Evolutionary conservation across 1,140 invertebrate genomes (phyloP).

Genomic region (Lasaia peninsularis): DNA sequence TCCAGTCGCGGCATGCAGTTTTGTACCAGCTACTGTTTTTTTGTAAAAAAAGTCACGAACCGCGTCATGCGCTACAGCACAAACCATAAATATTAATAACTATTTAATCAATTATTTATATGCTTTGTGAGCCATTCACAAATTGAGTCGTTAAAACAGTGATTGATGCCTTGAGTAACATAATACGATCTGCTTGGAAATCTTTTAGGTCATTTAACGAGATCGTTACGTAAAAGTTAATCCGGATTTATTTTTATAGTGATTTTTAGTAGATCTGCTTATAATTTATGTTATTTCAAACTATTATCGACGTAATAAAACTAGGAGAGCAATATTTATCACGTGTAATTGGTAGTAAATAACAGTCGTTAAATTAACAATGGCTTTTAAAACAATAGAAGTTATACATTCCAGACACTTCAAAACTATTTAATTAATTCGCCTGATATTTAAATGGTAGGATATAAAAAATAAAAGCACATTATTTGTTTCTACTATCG

Average conservation of each 20-base stretch:
- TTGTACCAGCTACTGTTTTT: constrained; percentile 65
- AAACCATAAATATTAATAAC: constrained; percentile 59
- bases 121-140: constrained; percentile 39
- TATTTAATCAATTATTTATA: constrained; percentile 52
- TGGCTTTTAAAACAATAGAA: neutral
- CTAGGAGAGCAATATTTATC: neutral
- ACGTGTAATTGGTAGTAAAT: neutral
- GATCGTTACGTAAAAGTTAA: constrained; percentile 5
- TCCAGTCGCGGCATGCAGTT: constrained; percentile 53
- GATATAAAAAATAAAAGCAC: neutral
- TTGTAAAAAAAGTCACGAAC: constrained; percentile 45
- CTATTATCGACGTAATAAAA: neutral
- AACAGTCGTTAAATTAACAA: neutral
- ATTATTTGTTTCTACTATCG: neutral
- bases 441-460: neutral
- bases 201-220: constrained; percentile 6
- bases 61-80: constrained; percentile 53
- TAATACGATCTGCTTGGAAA: constrained; percentile 14
- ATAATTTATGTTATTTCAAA: constrained; percentile 2
- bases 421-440: neutral
- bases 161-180: constrained; percentile 30
- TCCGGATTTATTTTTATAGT: constrained; percentile 8
- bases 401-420: neutral
- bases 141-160: constrained; percentile 43
- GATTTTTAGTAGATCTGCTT: constrained; percentile 2